phyloP scores from a whole-genome alignment of 2,888 invertebrate genomes.

The Oligia strigilis region DNA sequence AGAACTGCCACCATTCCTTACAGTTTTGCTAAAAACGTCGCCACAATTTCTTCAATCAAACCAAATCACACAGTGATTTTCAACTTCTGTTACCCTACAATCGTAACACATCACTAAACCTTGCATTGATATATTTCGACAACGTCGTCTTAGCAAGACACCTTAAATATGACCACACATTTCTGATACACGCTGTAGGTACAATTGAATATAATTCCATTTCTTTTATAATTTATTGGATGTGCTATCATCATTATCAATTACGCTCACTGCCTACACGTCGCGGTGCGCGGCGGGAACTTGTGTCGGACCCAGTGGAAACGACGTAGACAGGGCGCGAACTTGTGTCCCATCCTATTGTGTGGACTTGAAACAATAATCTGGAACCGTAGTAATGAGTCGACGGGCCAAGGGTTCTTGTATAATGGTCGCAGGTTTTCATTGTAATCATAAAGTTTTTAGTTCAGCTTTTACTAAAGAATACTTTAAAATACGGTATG shows the following conservation, averaged over 20 bases:
- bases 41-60: neutral
- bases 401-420: conserved; percentile 72
- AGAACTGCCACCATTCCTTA: neutral
- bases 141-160: neutral
- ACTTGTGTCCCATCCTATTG: conserved; percentile 87
- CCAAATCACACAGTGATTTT: neutral
- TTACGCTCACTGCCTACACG: neutral
- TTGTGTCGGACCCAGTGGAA: conserved; percentile 72
- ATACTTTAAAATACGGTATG: neutral
- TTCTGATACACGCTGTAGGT: no score
- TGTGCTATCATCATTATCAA: neutral
- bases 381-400: conserved; percentile 86
- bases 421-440: conserved; percentile 69
- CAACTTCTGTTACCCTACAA: neutral
- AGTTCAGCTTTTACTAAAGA: neutral
- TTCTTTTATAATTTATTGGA: no score
- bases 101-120: neutral
- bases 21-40: no score
- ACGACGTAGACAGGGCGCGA: conserved; percentile 81
- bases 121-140: neutral
- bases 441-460: conserved; percentile 26
- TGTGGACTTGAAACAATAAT: conserved; percentile 88
- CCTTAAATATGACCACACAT: neutral
- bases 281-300: neutral
- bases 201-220: no score